Percentiles rank a stretch among this genome's conserved stretches.
These are phyloP conservation scores for Pomatostomus ruficeps DNA, from an alignment of 2,113 vertebrate genomes.

Conservation along the genomic window DNA sequence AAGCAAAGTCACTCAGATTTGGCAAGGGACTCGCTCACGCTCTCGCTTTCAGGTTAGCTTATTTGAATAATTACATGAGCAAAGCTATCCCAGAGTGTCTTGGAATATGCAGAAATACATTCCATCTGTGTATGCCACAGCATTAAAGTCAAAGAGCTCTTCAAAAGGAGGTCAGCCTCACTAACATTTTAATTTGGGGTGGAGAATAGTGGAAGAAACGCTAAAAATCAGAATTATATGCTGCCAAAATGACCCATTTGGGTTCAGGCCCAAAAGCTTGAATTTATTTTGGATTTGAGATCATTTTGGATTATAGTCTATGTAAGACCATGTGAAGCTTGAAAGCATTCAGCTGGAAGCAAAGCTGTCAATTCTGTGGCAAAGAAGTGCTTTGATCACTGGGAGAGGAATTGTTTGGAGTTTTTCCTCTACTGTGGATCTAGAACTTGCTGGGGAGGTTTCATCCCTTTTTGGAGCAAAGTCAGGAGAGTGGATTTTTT, in stretches of 20 bases:
- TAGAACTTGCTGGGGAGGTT: neutral
- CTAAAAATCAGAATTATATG: neutral
- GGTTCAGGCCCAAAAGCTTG: neutral
- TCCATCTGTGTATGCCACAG: slow-evolving; percentile 46
- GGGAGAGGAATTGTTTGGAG: neutral
- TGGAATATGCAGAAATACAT: slow-evolving; percentile 48
- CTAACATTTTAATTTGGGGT: neutral
- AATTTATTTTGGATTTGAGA: neutral
- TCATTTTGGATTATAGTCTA: slow-evolving; percentile 32
- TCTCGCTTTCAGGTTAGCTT: slow-evolving; percentile 29
- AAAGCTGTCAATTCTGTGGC: slow-evolving; percentile 26
- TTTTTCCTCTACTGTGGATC: neutral
- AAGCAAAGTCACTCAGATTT: neutral
- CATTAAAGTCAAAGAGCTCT: slow-evolving; percentile 31
- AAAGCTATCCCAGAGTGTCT: slow-evolving; percentile 54
- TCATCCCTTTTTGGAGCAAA: neutral
- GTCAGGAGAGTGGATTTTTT: neutral
- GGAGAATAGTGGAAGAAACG: neutral
- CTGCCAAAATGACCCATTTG: neutral
- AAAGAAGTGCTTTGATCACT: neutral
- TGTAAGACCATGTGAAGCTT: neutral
- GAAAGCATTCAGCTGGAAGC: slow-evolving; percentile 45
- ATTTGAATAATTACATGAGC: slow-evolving; percentile 44
- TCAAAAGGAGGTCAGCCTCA: neutral
- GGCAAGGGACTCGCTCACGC: neutral